These are phyloP conservation scores for Chrysotoxum bicinctum DNA, from an alignment of 2,888 invertebrate species.

Conservation along the genomic window DNA sequence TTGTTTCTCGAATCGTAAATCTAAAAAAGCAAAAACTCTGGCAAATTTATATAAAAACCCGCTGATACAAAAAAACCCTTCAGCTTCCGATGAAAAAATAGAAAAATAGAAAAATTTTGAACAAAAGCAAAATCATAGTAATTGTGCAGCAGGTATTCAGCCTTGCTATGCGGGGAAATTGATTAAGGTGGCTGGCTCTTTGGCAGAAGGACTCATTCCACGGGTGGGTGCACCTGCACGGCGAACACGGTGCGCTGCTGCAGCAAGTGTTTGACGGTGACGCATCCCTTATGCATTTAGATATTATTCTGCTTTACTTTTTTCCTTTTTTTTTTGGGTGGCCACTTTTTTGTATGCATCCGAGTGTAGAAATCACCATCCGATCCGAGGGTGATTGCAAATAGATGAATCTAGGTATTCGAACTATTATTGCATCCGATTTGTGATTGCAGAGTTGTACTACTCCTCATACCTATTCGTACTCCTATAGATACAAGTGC, in stretches of 20 bases:
- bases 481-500: neutral
- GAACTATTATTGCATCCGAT: conserved; percentile 59
- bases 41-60: conserved; percentile 19
- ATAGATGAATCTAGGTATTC: conserved; percentile 46
- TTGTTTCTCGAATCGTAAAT: conserved; percentile 43
- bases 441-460: conserved; percentile 37
- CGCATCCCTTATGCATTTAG: conserved; percentile 64
- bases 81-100: conserved; percentile 49
- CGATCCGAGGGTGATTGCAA: conserved; percentile 41
- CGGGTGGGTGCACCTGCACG: conserved; percentile 11
- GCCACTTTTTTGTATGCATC: conserved; percentile 13
- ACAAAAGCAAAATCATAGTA: conserved; percentile 70
- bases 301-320: conserved; percentile 29
- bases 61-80: conserved; percentile 31
- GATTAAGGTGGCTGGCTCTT: conserved; percentile 57
- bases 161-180: conserved; percentile 52
- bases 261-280: conserved; percentile 30
- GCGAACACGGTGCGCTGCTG: neutral
- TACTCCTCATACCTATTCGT: neutral
- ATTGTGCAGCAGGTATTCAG: conserved; percentile 65
- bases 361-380: conserved; percentile 25
- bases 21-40: conserved; percentile 12
- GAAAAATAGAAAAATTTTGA: conserved; percentile 53
- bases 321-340: conserved; percentile 19
- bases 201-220: conserved; percentile 28